Conservation (phyloP, 2,888 invertebrate species). For the Oligia latruncula region DNA sequence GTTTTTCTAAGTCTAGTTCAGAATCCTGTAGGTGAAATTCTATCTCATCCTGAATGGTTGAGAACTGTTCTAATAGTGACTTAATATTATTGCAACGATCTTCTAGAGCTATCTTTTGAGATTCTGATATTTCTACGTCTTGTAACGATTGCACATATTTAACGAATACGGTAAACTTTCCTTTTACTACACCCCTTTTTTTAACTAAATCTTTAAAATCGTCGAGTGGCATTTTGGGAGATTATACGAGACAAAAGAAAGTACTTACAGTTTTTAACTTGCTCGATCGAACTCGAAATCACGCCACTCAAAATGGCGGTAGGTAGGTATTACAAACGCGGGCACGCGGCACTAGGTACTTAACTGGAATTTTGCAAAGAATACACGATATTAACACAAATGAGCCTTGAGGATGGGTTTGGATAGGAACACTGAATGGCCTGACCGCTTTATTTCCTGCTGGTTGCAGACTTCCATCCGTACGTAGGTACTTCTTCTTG, state of each 20-base stretch:
- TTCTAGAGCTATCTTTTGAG: conserved; percentile 20
- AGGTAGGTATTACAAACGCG: neutral
- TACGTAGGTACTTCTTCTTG: conserved; percentile 5
- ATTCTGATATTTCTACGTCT: conserved; percentile 14
- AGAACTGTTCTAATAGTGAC: too few species aligned
- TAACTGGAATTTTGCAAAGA: conserved; percentile 5
- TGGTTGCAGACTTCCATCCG: conserved; percentile 6
- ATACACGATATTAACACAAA: conserved; percentile 3
- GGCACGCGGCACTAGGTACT: neutral
- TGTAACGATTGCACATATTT: conserved; percentile 15
- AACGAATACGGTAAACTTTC: conserved; percentile 7
- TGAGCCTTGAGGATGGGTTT: too few species aligned
- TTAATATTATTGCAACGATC: conserved; percentile 22
- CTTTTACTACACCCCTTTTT: conserved; percentile 14
- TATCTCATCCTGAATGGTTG: too few species aligned
- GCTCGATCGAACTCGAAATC: neutral
- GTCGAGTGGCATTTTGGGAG: conserved; percentile 4
- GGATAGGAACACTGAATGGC: too few species aligned
- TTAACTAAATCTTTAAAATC: conserved; percentile 5
- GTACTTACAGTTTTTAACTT: conserved; percentile 18
- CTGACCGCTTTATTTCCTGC: neutral
- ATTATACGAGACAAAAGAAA: conserved; percentile 14
- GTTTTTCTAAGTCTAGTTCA: conserved; percentile 8
- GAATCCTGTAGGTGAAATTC: conserved; percentile 17
- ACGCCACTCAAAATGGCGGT: neutral